Evolutionary conservation across 1,140 invertebrate species (phyloP).

Genomic region (Bombus confusus): DNA sequence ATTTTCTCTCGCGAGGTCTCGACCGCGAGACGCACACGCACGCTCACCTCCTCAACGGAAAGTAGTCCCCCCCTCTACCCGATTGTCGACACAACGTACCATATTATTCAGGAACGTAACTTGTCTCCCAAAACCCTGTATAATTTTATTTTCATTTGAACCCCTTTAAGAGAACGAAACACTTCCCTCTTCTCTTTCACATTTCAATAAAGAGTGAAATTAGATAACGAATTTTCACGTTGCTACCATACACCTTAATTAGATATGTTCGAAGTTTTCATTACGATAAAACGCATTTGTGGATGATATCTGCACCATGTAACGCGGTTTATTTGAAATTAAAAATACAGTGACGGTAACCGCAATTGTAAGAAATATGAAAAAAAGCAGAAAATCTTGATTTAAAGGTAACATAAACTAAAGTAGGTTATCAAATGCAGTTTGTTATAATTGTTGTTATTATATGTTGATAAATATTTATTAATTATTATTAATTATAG

Average conservation of each 20-base stretch:
- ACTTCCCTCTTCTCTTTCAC: background rate
- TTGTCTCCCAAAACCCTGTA: background rate
- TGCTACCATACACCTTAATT: background rate
- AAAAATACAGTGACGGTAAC: conserved; percentile 26
- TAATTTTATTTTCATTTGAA: conserved; percentile 1
- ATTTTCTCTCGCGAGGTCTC: conserved; percentile 69
- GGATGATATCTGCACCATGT: conserved; percentile 23
- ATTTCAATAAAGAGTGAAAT: background rate
- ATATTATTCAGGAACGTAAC: conserved; percentile 44
- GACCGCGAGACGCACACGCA: conserved; percentile 61
- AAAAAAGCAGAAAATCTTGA: background rate
- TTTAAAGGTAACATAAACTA: background rate
- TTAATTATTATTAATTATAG: background rate
- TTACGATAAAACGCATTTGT: conserved; percentile 20
- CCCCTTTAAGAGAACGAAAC: background rate
- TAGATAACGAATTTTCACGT: background rate
- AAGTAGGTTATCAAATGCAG: background rate
- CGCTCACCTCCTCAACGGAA: conserved; percentile 60
- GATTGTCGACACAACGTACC: conserved; percentile 48
- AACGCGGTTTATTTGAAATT: conserved; percentile 55
- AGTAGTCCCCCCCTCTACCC: conserved; percentile 63
- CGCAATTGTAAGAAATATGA: background rate
- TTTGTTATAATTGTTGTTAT: background rate
- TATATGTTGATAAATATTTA: background rate
- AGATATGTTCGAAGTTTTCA: background rate